These are phyloP conservation scores for Thermophis baileyi DNA, from an alignment of 2,113 vertebrate species.

Conservation along the genomic window DNA sequence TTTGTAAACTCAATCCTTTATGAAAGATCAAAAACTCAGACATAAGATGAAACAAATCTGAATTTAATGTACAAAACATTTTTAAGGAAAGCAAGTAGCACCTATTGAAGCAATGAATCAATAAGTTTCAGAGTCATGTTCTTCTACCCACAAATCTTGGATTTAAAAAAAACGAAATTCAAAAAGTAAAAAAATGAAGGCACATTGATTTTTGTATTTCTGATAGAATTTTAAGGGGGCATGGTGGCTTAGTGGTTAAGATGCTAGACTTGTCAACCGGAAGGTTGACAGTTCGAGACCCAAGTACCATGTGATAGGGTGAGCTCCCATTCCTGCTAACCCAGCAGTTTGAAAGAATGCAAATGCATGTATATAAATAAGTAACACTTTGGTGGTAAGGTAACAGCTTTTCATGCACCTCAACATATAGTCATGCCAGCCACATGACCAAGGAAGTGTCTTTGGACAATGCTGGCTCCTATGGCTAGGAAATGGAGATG, in stretches of 20 bases:
- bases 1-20: conserved; percentile 40
- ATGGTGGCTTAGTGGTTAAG: background rate
- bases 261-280: background rate
- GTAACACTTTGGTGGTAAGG: background rate
- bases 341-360: background rate
- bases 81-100: background rate
- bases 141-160: background rate
- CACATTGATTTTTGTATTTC: background rate
- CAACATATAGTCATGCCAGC: background rate
- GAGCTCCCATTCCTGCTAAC: background rate
- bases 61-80: background rate
- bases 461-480: background rate
- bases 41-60: background rate
- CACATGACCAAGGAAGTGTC: background rate
- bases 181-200: background rate
- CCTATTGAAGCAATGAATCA: background rate
- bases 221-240: background rate
- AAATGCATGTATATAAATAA: background rate
- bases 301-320: background rate
- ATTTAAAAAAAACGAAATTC: background rate
- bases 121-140: background rate
- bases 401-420: background rate
- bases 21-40: background rate
- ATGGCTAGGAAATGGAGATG: background rate
- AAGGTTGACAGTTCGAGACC: background rate